Evolutionary conservation across 2,888 invertebrate species (phyloP), one percentile per base, ranked within the genome.

Genomic region (Arctia plantaginis): DNA sequence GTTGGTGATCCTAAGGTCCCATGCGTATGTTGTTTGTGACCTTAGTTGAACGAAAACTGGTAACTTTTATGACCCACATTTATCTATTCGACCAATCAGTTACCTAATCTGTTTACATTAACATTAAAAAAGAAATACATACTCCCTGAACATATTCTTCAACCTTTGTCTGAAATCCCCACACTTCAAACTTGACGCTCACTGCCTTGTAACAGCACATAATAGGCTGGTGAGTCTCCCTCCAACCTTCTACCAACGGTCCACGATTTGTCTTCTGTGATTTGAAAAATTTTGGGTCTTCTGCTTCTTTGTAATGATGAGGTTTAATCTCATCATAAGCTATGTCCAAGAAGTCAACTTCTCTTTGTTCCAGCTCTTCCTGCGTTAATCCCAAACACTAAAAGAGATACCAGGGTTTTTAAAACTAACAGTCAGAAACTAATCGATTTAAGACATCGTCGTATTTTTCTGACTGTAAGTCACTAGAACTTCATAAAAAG

Each of bases 131-230:
- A 62, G 67, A 44, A 47, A 72, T 76, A 90, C 93, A 83, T 96
- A 98, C 98, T 86, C 97, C 97, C 86, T 99, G 99, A 72, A 98
- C 97, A 91, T 98, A 98, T 75, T 98, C 98, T 92, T 99, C 99
- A 0, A 98, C 98, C 91, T 97, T 97, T 3, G 98, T 98, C 93
- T 99, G 99, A 78, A 99, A 93, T 0, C 99, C 99, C 98, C 99
- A 99, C 8, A 99, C 98, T 93, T 99, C 99, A 92, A 99, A 99
- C 78, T 97, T 98, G 51, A 97, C 98, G 88, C 97, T 96, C 0
- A 99, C 98, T 72, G 98, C 94, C 93, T 99, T 99, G 89, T 99
- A 99, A 77, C 99, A 99, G 93, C 99, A 99, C 99, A 99, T 99
- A 69, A 99, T 97, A 0, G 99, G 99, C 78, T 96, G 95, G 47